Base-by-base conservation (phyloP, 1,140 invertebrate genomes). In the Brevipalpus yothersi region DNA sequence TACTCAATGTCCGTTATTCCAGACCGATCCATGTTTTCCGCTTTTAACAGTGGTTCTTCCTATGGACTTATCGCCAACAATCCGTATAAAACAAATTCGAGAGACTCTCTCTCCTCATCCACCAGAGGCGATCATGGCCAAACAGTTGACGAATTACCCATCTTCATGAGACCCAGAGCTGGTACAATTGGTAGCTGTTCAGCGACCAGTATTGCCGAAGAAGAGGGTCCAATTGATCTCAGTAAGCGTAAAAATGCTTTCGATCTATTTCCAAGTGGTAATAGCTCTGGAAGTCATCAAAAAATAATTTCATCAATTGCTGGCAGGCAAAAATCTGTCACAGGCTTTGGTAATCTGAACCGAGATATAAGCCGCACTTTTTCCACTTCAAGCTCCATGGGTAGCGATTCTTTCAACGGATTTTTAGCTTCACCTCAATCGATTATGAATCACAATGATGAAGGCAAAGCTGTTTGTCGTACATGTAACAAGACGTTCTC, bases 401-500 rank as follows among this genome's bases (percentile, higher is more conserved):
- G 49, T 15, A 31, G 23, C 23, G 19, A 31, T 31, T 51, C 49
- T 51, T 51, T 51, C 49, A 45, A 10, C 10, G 43, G 43, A 45
- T 45, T 17, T 45, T 45, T 31, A 31, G 31, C 31, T 31, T 31
- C 31, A 31, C 31, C 31, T 31, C 31, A 31, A 31, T 31, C 31
- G 31, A 31, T 31, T 31, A 31, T 31, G 5, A 31, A 31, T 5
- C 31, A n/a, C 9, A 13, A 31, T 15, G 53, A 55, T n/a, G 53
- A 89, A 69, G 83, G 83, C 0, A 79, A 82, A 45, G 82, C 81
- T 65, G 78, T 84, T 23, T 96, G 91, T 69, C 77, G 76, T 54
- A 82, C 93, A 64, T 96, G 91, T 72, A 80, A 82, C 60, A 94
- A 92, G 73, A 80, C 81, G 60, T 95, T 95, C 71, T 82, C 79